Conservation (phyloP, 1,140 invertebrate genomes). For the Calliopsis andreniformis region DNA sequence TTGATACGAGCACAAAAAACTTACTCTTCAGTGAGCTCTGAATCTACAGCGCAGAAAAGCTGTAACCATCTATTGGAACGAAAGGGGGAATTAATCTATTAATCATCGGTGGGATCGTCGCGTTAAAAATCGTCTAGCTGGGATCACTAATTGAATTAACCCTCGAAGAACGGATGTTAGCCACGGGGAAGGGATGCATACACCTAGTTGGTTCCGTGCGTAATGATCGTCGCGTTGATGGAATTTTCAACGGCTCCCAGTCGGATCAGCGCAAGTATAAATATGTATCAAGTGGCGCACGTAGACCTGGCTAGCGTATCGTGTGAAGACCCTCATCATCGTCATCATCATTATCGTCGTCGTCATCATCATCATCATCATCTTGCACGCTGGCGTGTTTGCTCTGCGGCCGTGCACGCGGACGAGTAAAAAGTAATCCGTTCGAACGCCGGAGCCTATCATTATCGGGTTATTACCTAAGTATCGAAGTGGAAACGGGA, state of each 20-base stretch:
- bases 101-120: neutral
- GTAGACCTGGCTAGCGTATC: constrained; percentile 38
- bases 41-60: neutral
- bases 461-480: constrained; percentile 78
- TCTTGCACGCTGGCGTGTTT: constrained; percentile 71
- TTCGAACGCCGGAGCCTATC: constrained; percentile 70
- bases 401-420: constrained; percentile 64
- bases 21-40: too few relatives aligned
- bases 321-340: constrained; percentile 73
- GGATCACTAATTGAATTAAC: too few relatives aligned
- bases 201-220: too few relatives aligned
- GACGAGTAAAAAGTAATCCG: constrained; percentile 70
- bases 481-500: constrained; percentile 70
- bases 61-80: too few relatives aligned
- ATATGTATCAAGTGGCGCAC: constrained; percentile 26
- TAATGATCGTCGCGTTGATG: constrained; percentile 12
- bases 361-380: constrained; percentile 67
- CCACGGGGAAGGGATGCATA: too few relatives aligned
- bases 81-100: constrained; percentile 32
- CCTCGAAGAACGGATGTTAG: too few relatives aligned
- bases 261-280: constrained; percentile 30
- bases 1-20: too few relatives aligned
- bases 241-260: constrained; percentile 49
- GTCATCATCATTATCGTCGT: constrained; percentile 67
- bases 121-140: neutral